Evolutionary conservation across 2,113 vertebrate species (phyloP), one percentile per base, ranked within the genome.

Genomic region (Tragelaphus buxtoni): DNA sequence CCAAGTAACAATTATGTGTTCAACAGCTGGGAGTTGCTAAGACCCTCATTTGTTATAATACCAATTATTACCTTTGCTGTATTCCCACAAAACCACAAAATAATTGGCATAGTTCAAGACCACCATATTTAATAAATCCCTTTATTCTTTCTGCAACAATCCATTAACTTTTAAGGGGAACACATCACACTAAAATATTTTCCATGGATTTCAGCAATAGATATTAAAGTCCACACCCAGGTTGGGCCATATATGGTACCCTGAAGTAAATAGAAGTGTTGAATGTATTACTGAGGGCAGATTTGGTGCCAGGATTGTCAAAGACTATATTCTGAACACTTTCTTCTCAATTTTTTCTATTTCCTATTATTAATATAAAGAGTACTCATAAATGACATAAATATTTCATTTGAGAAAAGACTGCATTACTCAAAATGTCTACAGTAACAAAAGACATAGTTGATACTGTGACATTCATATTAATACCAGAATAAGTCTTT

Each of bases 121-220:
- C 74, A 91, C 97, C 83, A 93, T 51, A 97, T 88, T 89, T 95
- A 96, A 91, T 95, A 93, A 58, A 95, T 76, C 87, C 60, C 77
- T 7, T 97, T 96, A 92, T 91, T 97, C 74, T 56, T 97, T 94
- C 94, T 92, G 14, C 42, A 94, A 92, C 90, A 92, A 77, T 17
- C 1, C 63, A 79, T 18, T 93, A 83, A 74, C 80, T 58, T 94
- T 61, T 93, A 72, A 58, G n/a, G 4, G 16, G 4, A 94, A 76
- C 60, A 76, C 22, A 51, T 65, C 76, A 74, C 87, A 65, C 10
- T 81, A 65, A 92, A 88, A 65, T 72, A 85, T 93, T 95, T 96
- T 96, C 92, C 58, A 53, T 77, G 89, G 49, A 84, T 97, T 95
- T 90, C 9, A 97, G 74, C 35, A 96, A 45, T 65, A 91, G 79